A percentile compares a stretch with the other conserved stretches of the same genome.
Evolutionary conservation across 2,797 vertebrate species (phyloP).

Genomic region (Hirundo rustica): DNA sequence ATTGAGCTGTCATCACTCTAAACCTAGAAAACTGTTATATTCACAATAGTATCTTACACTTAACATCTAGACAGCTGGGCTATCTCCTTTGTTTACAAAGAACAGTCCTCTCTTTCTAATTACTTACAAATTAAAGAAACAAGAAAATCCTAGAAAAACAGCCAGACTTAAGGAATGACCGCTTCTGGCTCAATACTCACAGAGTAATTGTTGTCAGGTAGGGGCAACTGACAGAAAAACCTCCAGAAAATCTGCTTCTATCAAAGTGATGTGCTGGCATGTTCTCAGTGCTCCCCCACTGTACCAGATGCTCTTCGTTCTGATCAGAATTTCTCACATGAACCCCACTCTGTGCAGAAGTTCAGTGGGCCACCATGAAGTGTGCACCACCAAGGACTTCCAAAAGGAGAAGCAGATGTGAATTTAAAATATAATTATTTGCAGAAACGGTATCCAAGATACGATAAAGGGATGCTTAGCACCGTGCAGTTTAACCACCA

Average conservation of each 20-base stretch:
- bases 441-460: background rate
- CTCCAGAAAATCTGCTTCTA: background rate
- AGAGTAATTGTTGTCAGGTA: background rate
- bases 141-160: background rate
- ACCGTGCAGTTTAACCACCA: background rate
- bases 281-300: background rate
- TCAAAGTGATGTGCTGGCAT: background rate
- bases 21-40: background rate
- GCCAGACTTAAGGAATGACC: background rate
- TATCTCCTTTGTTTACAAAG: background rate
- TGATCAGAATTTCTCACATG: background rate
- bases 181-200: background rate
- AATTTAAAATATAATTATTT: background rate
- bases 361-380: conserved; percentile 1
- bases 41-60: background rate
- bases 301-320: background rate
- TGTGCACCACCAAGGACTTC: background rate
- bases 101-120: background rate
- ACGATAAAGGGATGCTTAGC: background rate
- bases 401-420: conserved; percentile 4
- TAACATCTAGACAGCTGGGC: background rate
- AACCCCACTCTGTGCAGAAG: background rate
- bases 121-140: background rate
- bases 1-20: background rate
- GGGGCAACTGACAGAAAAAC: background rate